phyloP scores from a whole-genome alignment of 2,113 vertebrate genomes.

The Elgaria multicarinata region DNA sequence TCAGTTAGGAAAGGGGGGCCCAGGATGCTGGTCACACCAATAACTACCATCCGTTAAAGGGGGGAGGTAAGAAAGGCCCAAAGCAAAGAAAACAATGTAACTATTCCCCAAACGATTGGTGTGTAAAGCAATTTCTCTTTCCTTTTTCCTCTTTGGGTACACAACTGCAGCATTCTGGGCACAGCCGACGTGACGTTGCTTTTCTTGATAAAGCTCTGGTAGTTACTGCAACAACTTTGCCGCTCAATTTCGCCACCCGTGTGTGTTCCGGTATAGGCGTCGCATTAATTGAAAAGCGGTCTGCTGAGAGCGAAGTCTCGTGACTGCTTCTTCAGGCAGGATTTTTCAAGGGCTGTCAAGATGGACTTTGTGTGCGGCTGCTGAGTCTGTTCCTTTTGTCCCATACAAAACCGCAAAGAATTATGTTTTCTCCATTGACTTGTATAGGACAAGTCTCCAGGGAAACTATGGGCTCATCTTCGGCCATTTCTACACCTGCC shows the following conservation, averaged over 20 bases:
- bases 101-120: constrained; percentile 59
- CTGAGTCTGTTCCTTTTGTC: background rate
- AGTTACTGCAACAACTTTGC: constrained; percentile 45
- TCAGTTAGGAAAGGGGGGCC: constrained; percentile 35
- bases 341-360: background rate
- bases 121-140: constrained; percentile 56
- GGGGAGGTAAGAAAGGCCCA: constrained; percentile 27
- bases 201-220: constrained; percentile 45
- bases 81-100: constrained; percentile 40
- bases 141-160: constrained; percentile 51
- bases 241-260: constrained; percentile 12
- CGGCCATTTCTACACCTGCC: no score
- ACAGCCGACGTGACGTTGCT: constrained; percentile 58
- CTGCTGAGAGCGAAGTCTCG: background rate
- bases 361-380: background rate
- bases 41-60: constrained; percentile 63
- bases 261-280: background rate
- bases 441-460: background rate
- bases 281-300: background rate
- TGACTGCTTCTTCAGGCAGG: background rate
- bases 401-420: background rate
- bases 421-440: background rate
- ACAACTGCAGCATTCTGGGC: constrained; percentile 45
- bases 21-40: constrained; percentile 45
- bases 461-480: background rate